These are phyloP conservation scores for Alligator mississippiensis DNA, from an alignment of 2,113 vertebrate species.

Conservation along the genomic window DNA sequence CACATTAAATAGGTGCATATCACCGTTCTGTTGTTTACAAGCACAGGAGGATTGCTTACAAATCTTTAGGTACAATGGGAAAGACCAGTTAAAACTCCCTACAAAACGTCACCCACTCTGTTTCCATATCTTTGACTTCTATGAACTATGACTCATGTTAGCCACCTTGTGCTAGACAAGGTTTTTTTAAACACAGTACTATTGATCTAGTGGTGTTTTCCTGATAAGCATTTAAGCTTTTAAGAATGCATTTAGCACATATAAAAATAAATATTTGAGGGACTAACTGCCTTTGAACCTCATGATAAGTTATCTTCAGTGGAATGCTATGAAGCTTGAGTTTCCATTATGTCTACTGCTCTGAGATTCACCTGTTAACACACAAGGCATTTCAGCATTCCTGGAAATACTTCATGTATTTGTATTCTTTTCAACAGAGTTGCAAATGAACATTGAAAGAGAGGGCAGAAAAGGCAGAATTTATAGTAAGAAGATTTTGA, in stretches of 20 bases:
- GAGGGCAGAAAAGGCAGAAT: neutral
- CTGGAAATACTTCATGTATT: neutral
- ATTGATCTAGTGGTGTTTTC: conserved; percentile 3
- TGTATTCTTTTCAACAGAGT: neutral
- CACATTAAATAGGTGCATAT: neutral
- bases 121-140: neutral
- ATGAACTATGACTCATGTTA: conserved; percentile 34
- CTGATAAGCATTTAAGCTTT: conserved; percentile 51
- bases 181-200: conserved; percentile 22
- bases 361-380: neutral
- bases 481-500: neutral
- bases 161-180: neutral
- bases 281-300: conserved; percentile 41
- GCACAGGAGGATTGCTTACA: conserved; percentile 3
- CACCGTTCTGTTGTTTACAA: neutral
- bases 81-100: neutral
- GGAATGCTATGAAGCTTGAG: neutral
- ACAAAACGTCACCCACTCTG: neutral
- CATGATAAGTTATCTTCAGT: conserved; percentile 35
- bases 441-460: neutral
- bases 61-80: neutral
- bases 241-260: conserved; percentile 35
- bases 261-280: conserved; percentile 31
- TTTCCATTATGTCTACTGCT: conserved; percentile 13
- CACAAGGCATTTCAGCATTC: neutral